Base-by-base conservation (phyloP, 2,113 vertebrate species). In the Falcunculus frontatus region DNA sequence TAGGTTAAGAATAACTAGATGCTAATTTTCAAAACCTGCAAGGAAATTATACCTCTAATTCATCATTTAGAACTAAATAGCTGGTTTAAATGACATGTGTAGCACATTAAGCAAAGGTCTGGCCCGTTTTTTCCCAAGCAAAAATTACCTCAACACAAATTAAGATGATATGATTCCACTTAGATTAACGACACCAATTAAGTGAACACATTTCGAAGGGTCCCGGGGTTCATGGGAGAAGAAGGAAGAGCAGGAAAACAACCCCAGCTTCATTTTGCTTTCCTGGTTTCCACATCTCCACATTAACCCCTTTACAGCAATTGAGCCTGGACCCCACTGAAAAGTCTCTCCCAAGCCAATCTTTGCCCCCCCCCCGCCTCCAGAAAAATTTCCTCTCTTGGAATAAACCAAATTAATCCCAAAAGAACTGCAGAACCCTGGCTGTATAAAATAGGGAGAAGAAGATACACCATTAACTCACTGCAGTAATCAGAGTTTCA, bases 21-120 rank as follows among this genome's bases (percentile, higher is more conserved):
- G 63, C 77, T 95, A 86, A 94, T 96, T 92, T 94, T 73, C 70
- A 72, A 88, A 92, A 67, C 79, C 22, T 86, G 83, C 88, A 80
- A 90, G 93, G 89, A 80, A 94, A 95, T 88, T 52, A 83, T 37
- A 53, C 46, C 70, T 53, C 73, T 84, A 82, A 89, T 94, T 88
- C 59, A 63, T 77, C 73, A 79, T 37, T 94, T 73, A 29, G 69
- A 65, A 46, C 44, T 55, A 83, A 88, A 89, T 5, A 53, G 46
- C 79, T 73, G 79, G 19, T 88, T 83, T 65, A 32, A 92, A 85
- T 84, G 55, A 27, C 86, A 60, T 2, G 11, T 47, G 16, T 4
- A 84, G 72, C 44, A 72, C 46, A 13, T 80, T 69, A 84, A 88
- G 73, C 46, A 76, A 90, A 92, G 23, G 44, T 25, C 62, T 76